Percentiles rank a stretch among this genome's conserved stretches.
phyloP scores from a whole-genome alignment of 1,140 invertebrate genomes.

The Elymnias hypermnestra region DNA sequence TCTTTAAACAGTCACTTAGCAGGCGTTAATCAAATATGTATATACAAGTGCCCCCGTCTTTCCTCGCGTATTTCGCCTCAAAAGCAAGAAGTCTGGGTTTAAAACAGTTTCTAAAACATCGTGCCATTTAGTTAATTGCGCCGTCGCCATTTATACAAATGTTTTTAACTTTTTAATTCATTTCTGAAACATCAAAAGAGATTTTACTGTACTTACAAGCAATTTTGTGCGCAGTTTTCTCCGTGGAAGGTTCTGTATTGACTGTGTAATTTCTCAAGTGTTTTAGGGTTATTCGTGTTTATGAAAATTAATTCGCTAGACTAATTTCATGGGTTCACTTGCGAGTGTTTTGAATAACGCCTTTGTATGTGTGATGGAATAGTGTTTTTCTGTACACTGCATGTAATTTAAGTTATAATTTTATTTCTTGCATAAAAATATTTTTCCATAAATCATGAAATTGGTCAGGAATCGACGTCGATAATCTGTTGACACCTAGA shows the following conservation, averaged over 20 bases:
- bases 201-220: slow-evolving; percentile 8
- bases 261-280: slow-evolving; percentile 1
- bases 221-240: slow-evolving; percentile 2
- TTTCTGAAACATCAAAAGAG: slow-evolving; percentile 37
- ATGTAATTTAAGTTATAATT: no score
- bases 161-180: slow-evolving; percentile 27
- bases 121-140: slow-evolving; percentile 32
- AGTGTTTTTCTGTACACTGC: slow-evolving; percentile 3
- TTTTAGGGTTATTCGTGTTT: slow-evolving; percentile 8
- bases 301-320: slow-evolving; percentile 10
- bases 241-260: slow-evolving; percentile 3
- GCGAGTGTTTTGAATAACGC: slow-evolving; percentile 7
- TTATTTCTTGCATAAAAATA: no score
- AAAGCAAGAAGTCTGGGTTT: slow-evolving; percentile 23
- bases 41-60: slow-evolving; percentile 1
- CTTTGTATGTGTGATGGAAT: slow-evolving; percentile 1
- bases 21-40: slow-evolving; percentile 24
- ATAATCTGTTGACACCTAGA: no score
- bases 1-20: slow-evolving; percentile 22
- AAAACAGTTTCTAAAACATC: slow-evolving; percentile 36
- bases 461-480: no score
- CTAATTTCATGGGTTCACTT: slow-evolving; percentile 8
- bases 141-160: slow-evolving; percentile 31
- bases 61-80: slow-evolving; percentile 11
- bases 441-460: no score